These are phyloP conservation scores for Protosalanx chinensis DNA, from an alignment of 2,797 vertebrate species.

Conservation along the genomic window DNA sequence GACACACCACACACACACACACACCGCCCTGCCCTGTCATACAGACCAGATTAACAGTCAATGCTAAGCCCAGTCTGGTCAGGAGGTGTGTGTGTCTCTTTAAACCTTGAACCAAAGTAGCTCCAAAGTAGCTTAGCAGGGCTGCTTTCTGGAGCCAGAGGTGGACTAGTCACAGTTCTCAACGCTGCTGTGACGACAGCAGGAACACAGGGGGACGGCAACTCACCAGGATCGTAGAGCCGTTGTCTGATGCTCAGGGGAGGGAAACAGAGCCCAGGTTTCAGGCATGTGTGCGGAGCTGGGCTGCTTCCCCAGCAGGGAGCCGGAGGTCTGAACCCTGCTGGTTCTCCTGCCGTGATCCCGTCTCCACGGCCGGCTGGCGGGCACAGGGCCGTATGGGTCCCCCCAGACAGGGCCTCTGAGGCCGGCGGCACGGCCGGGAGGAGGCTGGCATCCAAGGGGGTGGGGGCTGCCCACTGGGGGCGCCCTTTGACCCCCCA, in stretches of 20 bases:
- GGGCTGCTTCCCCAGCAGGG: too few relatives aligned
- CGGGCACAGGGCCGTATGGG: slow-evolving; percentile 27
- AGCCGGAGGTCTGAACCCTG: slow-evolving; percentile 5
- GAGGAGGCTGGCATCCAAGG: slow-evolving; percentile 54
- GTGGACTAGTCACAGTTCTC: slow-evolving; percentile 27
- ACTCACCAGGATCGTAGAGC: background rate
- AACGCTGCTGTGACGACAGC: background rate
- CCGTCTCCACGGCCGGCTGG: background rate
- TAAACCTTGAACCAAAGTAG: slow-evolving; percentile 63
- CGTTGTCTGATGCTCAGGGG: too few relatives aligned
- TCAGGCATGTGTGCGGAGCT: too few relatives aligned
- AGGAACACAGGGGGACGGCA: slow-evolving; percentile 32
- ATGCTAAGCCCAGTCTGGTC: slow-evolving; percentile 53
- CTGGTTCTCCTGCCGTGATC: background rate
- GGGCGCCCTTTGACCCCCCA: slow-evolving; percentile 58
- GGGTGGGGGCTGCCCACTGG: slow-evolving; percentile 56
- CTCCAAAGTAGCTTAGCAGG: slow-evolving; percentile 71
- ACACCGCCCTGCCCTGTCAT: slow-evolving; percentile 35
- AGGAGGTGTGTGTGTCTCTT: slow-evolving; percentile 38
- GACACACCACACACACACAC: slow-evolving; percentile 21
- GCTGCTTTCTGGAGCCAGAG: slow-evolving; percentile 40
- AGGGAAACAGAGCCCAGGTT: too few relatives aligned
- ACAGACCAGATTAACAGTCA: slow-evolving; percentile 54
- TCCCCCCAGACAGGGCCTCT: slow-evolving; percentile 28
- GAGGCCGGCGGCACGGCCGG: slow-evolving; percentile 61